phyloP scores from a whole-genome alignment of 2,888 invertebrate genomes.

The Tachystola acroxantha region DNA sequence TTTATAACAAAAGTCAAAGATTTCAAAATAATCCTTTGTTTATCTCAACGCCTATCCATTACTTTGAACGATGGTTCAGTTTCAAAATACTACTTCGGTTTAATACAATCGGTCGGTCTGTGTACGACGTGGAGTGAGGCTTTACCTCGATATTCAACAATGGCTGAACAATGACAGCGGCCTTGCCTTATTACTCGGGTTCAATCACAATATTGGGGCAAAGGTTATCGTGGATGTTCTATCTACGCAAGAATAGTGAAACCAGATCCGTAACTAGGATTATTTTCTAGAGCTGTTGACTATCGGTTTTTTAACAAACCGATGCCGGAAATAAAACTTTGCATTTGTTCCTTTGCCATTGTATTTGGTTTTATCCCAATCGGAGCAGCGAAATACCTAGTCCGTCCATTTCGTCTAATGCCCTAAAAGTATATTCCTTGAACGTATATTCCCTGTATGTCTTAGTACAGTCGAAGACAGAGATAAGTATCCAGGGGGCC shows the following conservation, averaged over 20 bases:
- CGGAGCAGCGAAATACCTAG: no score
- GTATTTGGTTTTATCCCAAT: no score
- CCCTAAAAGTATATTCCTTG: no score
- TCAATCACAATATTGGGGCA: constrained; percentile 61
- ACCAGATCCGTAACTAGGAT: no score
- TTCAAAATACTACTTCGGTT: constrained; percentile 40
- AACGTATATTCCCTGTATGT: no score
- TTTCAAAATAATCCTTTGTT: constrained; percentile 29
- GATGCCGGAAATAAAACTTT: no score
- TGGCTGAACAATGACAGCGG: constrained; percentile 44
- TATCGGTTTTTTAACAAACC: no score
- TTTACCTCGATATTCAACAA: constrained; percentile 36
- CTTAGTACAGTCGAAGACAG: no score
- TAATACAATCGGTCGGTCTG: constrained; percentile 43
- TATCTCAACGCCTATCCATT: constrained; percentile 23
- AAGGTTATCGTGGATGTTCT: constrained; percentile 46
- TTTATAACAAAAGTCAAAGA: constrained; percentile 7
- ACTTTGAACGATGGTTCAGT: constrained; percentile 33
- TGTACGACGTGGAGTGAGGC: constrained; percentile 35
- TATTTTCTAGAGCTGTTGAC: no score
- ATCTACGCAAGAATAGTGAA: neutral
- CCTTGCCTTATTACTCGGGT: constrained; percentile 58
- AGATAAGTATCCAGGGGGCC: no score
- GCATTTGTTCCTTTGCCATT: no score
- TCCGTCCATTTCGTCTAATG: no score